A percentile compares a stretch with the other conserved stretches of the same genome.
phyloP scores from a whole-genome alignment of 2,113 vertebrate genomes.

The Cyphomyrus plagiostoma region DNA sequence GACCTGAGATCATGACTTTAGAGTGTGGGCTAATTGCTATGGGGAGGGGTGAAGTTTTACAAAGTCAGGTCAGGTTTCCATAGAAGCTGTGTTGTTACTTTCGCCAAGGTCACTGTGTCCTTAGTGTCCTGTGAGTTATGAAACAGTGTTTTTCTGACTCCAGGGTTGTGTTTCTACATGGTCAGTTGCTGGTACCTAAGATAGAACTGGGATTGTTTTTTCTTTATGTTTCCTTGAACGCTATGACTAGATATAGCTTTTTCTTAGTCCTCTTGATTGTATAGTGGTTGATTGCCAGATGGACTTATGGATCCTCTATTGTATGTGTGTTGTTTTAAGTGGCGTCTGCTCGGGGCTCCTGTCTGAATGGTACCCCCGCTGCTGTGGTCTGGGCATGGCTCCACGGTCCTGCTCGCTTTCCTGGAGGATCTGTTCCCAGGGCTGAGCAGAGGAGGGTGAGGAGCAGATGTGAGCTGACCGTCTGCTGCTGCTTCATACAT shows the following conservation, averaged over 20 bases:
- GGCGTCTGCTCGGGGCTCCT: neutral
- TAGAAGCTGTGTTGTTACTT: neutral
- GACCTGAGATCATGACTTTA: neutral
- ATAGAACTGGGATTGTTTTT: neutral
- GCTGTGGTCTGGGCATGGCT: slow-evolving; percentile 26
- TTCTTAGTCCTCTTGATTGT: neutral
- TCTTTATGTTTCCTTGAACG: neutral
- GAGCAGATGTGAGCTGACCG: slow-evolving; percentile 51
- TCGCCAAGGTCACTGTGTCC: neutral
- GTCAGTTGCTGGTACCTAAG: neutral
- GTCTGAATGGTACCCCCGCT: neutral
- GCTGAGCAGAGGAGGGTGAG: slow-evolving; percentile 39
- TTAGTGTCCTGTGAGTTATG: neutral
- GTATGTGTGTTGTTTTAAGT: neutral
- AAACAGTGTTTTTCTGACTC: neutral
- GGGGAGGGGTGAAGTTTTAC: neutral
- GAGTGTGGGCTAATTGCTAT: neutral
- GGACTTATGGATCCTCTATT: neutral
- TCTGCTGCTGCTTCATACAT: slow-evolving; percentile 36
- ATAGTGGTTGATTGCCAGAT: neutral
- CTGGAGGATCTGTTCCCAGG: slow-evolving; percentile 56
- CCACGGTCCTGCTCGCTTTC: slow-evolving; percentile 43
- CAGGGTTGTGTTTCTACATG: neutral
- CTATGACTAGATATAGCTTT: neutral
- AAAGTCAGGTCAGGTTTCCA: slow-evolving; percentile 5